Evolutionary conservation across 2,888 invertebrate species (phyloP).

Genomic region (Meliscaeva auricollis): DNA sequence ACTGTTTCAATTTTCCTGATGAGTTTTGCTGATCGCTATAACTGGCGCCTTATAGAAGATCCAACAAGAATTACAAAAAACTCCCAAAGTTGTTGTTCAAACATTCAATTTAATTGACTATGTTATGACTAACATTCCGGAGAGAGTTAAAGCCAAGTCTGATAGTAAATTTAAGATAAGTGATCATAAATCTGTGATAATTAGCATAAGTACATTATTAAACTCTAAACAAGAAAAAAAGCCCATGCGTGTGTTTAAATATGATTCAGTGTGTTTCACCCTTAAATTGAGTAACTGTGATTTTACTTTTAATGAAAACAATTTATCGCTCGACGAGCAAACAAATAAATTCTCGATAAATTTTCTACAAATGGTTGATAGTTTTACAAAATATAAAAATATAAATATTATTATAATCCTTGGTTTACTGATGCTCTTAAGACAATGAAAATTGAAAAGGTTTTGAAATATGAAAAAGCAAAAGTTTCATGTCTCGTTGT

Average conservation of each 20-base stretch:
- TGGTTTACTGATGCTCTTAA: not conserved
- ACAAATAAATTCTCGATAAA: not conserved
- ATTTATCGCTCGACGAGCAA: not conserved
- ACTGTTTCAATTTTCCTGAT: too few species aligned
- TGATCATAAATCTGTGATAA: constrained; percentile 7
- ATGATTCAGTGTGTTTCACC: not conserved
- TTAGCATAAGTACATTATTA: constrained; percentile 1
- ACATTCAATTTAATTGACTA: constrained; percentile 16
- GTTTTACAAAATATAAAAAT: not conserved
- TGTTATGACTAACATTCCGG: not conserved
- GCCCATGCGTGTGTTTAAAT: not conserved
- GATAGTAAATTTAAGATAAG: constrained; percentile 4
- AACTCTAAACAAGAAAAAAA: not conserved
- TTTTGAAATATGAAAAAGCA: constrained; percentile 6
- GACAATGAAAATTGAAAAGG: not conserved
- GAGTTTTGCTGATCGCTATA: too few species aligned
- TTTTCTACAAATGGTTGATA: not conserved
- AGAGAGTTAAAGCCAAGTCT: constrained; percentile 2
- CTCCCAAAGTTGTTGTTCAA: not conserved
- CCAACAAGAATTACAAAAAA: not conserved
- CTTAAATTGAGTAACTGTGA: not conserved
- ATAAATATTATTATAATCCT: not conserved
- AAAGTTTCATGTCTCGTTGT: constrained; percentile 2
- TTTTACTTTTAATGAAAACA: not conserved
- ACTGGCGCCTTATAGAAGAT: too few species aligned